phyloP scores from a whole-genome alignment of 2,113 vertebrate species.

The Takifugu flavidus region DNA sequence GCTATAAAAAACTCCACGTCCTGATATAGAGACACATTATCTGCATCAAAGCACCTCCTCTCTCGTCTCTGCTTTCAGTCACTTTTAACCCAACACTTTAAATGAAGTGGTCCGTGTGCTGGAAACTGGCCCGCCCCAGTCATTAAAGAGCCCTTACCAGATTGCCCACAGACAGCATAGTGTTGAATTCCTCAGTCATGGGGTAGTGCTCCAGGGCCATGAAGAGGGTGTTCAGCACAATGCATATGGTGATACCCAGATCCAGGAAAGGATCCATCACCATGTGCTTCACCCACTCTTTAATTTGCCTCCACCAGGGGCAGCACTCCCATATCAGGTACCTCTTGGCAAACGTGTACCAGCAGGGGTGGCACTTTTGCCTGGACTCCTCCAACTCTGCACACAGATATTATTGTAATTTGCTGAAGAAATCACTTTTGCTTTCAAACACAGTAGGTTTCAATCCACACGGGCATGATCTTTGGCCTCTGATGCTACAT shows the following conservation, averaged over 20 bases:
- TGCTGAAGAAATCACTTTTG: background rate
- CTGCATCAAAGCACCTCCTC: constrained; percentile 5
- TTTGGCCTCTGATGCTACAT: no score
- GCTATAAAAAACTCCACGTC: constrained; percentile 22
- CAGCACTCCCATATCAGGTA: constrained; percentile 95
- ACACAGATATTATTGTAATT: constrained; percentile 17
- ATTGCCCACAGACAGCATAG: constrained; percentile 93
- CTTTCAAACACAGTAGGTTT: background rate
- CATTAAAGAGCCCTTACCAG: constrained; percentile 78
- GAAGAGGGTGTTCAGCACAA: constrained; percentile 97
- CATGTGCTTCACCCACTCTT: constrained; percentile 86
- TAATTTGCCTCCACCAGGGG: constrained; percentile 86
- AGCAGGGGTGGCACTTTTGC: constrained; percentile 91
- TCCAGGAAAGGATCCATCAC: constrained; percentile 98
- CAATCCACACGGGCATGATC: no score
- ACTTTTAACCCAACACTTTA: constrained; percentile 5
- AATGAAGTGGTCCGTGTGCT: constrained; percentile 5
- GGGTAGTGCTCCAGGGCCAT: constrained; percentile 98
- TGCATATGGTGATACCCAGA: constrained; percentile 94
- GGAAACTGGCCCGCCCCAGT: constrained; percentile 5
- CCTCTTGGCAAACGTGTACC: constrained; percentile 86
- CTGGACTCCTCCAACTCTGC: constrained; percentile 90
- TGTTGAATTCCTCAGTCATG: constrained; percentile 93
- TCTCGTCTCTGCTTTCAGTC: constrained; percentile 15
- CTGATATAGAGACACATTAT: constrained; percentile 26